Percentiles rank a stretch among this genome's conserved stretches.
Conservation (phyloP, 1,140 invertebrate species). For the Venturia canescens region DNA sequence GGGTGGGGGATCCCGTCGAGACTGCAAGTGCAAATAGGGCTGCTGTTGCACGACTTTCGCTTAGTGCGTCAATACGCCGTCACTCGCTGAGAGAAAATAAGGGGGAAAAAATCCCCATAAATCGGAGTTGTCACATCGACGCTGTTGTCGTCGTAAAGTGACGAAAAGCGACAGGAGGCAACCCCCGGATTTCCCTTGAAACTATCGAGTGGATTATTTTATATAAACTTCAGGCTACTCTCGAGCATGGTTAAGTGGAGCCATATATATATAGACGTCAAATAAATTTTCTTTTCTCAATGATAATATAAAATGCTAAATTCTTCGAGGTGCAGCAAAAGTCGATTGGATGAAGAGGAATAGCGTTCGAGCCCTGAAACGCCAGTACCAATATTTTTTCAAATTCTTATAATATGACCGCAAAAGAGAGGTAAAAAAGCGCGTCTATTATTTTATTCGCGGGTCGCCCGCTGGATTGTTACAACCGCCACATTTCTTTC, state of each 20-base stretch:
- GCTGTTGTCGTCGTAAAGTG: neutral
- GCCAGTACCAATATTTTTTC: neutral
- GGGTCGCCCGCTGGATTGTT: neutral
- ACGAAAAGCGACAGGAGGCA: too few relatives aligned
- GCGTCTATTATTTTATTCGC: slow-evolving; percentile 1
- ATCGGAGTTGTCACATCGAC: slow-evolving; percentile 7
- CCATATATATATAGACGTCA: too few relatives aligned
- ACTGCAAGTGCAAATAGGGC: neutral
- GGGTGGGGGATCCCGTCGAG: too few relatives aligned
- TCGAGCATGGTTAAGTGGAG: too few relatives aligned
- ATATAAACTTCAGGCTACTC: neutral
- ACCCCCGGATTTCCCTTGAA: neutral
- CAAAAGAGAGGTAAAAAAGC: neutral
- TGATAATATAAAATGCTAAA: too few relatives aligned
- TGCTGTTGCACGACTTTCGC: slow-evolving; percentile 11
- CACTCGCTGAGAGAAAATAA: neutral
- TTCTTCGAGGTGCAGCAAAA: too few relatives aligned
- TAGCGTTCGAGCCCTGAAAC: neutral
- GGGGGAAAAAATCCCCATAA: slow-evolving; percentile 7
- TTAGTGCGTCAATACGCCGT: slow-evolving; percentile 20
- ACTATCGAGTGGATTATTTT: neutral
- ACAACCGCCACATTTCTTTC: neutral
- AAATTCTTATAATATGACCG: neutral
- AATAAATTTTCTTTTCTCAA: too few relatives aligned
- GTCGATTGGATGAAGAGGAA: neutral